Evolutionary conservation across 2,113 vertebrate species (phyloP), one percentile per base, ranked within the genome.

Genomic region (Numenius arquata): DNA sequence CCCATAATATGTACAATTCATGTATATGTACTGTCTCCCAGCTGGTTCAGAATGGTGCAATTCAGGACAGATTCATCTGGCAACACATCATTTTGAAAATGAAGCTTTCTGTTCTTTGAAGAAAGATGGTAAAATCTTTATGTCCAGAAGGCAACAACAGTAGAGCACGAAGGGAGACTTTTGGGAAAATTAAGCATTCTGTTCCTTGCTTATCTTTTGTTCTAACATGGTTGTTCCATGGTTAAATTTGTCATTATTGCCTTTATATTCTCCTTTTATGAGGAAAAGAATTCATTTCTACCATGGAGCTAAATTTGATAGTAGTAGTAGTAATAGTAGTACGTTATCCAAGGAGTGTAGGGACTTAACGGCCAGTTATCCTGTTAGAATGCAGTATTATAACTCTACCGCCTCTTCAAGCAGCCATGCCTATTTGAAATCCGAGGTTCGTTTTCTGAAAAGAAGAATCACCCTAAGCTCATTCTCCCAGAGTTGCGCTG

Each of bases 61-160:
- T 96, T 95, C 78, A 88, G 95, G 81, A 94, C 93, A 96, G 92
- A 95, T 91, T 94, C 20, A 14, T 93, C 85, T 92, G 78, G 48
- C 45, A 85, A 87, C 62, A 81, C 53, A 83, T 92, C 36, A 13
- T 94, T 98, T 97, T 94, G 87, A 96, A 96, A 97, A 91, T 20
- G 20, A 93, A 96, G 83, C 83, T 94, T 96, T 96, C 36, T 94
- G 52, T 95, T 96, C 88, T 97, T 97, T 95, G 96, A 98, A 97
- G 94, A 70, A 96, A 96, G 93, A 88, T 95, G 95, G 90, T 91
- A 96, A 97, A 94, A 80, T 75, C 65, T 73, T 97, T 96, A 91
- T 68, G 47, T 53, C 82, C 22, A 11, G 58, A 95, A 73, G 90
- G 78, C 85, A 97, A 65, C 21, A 89, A 94, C 96, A 95, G 93